Evolutionary conservation across 2,888 invertebrate species (phyloP).

Genomic region (Pyrochroa serraticornis): DNA sequence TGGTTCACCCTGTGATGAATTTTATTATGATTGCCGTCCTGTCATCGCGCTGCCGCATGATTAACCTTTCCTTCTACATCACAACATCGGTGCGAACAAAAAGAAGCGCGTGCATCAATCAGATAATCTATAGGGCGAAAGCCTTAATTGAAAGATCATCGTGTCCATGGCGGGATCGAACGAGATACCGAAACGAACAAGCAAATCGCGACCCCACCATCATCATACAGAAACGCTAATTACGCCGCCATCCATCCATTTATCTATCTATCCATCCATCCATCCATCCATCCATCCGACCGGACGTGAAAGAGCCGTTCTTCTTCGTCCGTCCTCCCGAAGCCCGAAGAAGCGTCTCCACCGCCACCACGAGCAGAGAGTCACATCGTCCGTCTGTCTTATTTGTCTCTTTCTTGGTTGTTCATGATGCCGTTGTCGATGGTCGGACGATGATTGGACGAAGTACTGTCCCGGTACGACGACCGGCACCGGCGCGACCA

Average conservation of each 20-base stretch:
- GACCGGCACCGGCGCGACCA: constrained; percentile 56
- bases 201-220: not conserved
- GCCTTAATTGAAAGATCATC: constrained; percentile 19
- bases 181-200: not conserved
- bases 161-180: not conserved
- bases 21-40: no score
- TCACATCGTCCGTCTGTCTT: no score
- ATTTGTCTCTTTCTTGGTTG: not conserved
- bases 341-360: no score
- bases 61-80: no score
- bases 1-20: no score
- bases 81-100: not conserved
- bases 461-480: constrained; percentile 33
- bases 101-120: constrained; percentile 7
- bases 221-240: constrained; percentile 9
- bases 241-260: not conserved
- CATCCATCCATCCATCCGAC: no score
- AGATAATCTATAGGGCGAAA: constrained; percentile 8
- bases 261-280: no score
- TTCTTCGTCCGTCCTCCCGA: no score
- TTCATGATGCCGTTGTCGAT: no score
- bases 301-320: no score
- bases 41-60: no score
- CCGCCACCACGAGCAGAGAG: not conserved
- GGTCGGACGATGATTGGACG: not conserved